Conservation (phyloP, 2,113 vertebrate species). For the Ochotona curzoniae region DNA sequence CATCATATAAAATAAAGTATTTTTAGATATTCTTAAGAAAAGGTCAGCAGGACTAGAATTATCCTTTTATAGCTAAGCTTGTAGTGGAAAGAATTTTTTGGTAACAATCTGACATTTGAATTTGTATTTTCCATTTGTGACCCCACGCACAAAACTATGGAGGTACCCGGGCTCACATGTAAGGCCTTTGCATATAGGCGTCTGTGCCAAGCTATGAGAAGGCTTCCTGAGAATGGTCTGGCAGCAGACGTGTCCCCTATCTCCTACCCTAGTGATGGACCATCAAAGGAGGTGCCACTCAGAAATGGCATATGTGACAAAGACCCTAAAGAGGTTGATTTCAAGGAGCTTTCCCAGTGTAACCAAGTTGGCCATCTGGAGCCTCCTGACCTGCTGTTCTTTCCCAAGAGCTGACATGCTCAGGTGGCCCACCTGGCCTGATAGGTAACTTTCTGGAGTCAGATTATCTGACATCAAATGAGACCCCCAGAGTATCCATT, state of each 20-base stretch:
- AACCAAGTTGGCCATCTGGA: slow-evolving; percentile 54
- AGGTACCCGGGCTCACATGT: neutral
- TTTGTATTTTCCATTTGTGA: slow-evolving; percentile 76
- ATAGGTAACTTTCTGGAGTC: slow-evolving; percentile 46
- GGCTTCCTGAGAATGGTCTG: slow-evolving; percentile 2
- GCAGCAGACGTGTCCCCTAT: neutral
- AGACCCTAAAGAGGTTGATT: neutral
- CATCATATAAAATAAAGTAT: slow-evolving; percentile 79
- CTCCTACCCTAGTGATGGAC: neutral
- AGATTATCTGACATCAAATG: slow-evolving; percentile 7
- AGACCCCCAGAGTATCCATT: neutral
- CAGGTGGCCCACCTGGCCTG: slow-evolving; percentile 65
- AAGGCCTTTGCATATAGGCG: neutral
- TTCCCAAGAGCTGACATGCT: slow-evolving; percentile 38
- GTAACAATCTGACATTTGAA: slow-evolving; percentile 66
- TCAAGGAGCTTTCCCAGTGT: slow-evolving; percentile 7
- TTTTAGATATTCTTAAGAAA: slow-evolving; percentile 84
- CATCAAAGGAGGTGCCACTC: neutral
- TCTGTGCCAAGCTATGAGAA: neutral
- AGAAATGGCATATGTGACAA: neutral
- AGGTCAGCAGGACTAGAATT: slow-evolving; percentile 78
- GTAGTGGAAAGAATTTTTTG: slow-evolving; percentile 53
- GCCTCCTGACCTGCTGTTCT: slow-evolving; percentile 9
- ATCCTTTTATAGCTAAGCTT: slow-evolving; percentile 68
- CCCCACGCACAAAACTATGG: slow-evolving; percentile 64